Evolutionary conservation across 2,888 invertebrate genomes (phyloP), one percentile per base, ranked within the genome.

Genomic region (Sesia apiformis): DNA sequence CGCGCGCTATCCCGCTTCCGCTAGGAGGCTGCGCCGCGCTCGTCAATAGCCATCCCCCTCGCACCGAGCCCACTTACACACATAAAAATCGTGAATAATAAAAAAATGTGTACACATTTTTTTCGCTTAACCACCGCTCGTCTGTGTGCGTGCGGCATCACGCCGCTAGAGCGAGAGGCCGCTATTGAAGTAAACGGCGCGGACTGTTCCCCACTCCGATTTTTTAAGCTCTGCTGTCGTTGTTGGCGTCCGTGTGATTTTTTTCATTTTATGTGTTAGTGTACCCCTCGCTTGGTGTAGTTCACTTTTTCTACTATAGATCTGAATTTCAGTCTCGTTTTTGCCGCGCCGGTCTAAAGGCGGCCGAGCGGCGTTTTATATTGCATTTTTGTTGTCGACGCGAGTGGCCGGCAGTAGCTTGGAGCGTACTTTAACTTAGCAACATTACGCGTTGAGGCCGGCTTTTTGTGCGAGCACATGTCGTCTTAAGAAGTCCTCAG

Each of bases 221-320:
- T 89, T 63, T 89, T 89, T 87, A 86, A 89, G 89, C 89, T 89
- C 87, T 74, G 70, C 70, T 58, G 66, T 77, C 76, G 81, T 69
- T 67, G 80, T 86, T 88, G 87, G 75, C 69, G 83, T 78, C 84
- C 86, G 74, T 73, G 84, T 88, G 86, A 83, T 81, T 85, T 88
- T 89, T 89, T 88, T 89, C 89, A 84, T 90, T 87, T 89, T 81
- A 87, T 89, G 88, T 89, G 87, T 87, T 85, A 81, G 89, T 89
- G 89, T 89, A 86, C 85, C 89, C 89, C 88, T 86, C 88, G 86
- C 82, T 73, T 83, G 82, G 86, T 85, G 88, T 88, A 87, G 89
- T 89, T 88, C 84, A 85, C 89, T 90, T 90, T 90, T 90, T 90
- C 89, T 90, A 90, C 90, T 90, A 90, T 90, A 89, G 90, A 90